These are phyloP conservation scores for Chloropsis cyanopogon DNA, from an alignment of 2,113 vertebrate species.

Conservation along the genomic window DNA sequence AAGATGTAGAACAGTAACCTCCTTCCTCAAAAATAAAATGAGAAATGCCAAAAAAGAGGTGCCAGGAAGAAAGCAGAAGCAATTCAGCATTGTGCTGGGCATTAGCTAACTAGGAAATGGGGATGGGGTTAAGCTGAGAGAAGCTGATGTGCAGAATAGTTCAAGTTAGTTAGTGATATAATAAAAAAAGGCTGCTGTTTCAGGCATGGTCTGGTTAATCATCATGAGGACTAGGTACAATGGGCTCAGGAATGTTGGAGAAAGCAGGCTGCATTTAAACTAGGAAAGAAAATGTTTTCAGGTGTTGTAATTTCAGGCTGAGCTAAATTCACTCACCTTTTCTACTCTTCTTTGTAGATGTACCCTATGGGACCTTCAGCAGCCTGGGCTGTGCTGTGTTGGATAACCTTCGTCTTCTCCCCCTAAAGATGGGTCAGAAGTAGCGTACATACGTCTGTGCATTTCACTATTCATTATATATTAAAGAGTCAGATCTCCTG, in stretches of 20 bases:
- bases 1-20: background rate
- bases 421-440: background rate
- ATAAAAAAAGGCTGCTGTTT: background rate
- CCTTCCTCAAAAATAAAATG: constrained; percentile 3
- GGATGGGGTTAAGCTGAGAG: background rate
- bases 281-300: background rate
- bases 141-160: background rate
- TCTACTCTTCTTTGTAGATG: background rate
- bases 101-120: background rate
- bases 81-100: background rate
- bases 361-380: background rate
- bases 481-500: background rate
- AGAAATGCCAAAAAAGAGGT: background rate
- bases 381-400: background rate
- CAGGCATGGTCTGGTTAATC: background rate
- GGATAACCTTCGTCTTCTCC: background rate
- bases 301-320: background rate
- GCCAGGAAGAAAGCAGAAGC: background rate
- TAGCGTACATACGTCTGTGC: background rate
- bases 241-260: background rate
- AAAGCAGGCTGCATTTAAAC: background rate
- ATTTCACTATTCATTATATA: background rate
- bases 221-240: background rate
- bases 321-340: constrained; percentile 15
- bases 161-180: background rate